Evolutionary conservation across 2,888 invertebrate genomes (phyloP), one percentile per base, ranked within the genome.

Genomic region (Cosmia trapezina): DNA sequence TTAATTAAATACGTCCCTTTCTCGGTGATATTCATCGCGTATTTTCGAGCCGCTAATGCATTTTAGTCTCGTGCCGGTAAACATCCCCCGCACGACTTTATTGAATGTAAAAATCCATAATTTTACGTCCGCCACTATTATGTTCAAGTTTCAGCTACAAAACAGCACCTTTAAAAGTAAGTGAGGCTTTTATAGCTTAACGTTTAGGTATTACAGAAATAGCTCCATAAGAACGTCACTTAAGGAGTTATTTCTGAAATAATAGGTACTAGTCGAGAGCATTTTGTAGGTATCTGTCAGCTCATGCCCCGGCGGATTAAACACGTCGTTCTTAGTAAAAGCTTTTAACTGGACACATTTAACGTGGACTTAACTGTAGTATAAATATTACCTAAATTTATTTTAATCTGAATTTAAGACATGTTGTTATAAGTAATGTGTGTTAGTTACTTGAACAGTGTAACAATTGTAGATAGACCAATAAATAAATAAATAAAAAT

Each of bases 81-180:
- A 76, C 63, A 76, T 33, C 37, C 47, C 43, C 43, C 47, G 43
- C 63, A 43, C 43, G 41, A 49, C 17, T 43, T 64, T 64, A 71
- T 76, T 79, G 17, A 67, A 80, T 79, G 53, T 33, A 64, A 64
- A 70, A 80, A 64, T 63, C 61, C 56, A 75, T 80, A 70, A 47
- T 49, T 65, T 57, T n/a, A 53, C 47, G 28, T 75, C 33, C 47
- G 33, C 41, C 41, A 22, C 47, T 64, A 60, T 67, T 51, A 62
- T 22, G 45, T 47, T 74, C 51, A 56, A 70, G 22, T 60, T 67
- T 54, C 37, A 57, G 22, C 14, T 41, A 37, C 37, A 60, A 75
- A 70, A 80, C 49, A 54, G 19, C 11, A 47, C 14, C 22, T 76
- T 51, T n/a, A 51, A 53, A 43, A 45, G 54, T 17, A 12, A 57